phyloP scores from a whole-genome alignment of 1,140 invertebrate genomes.

The Alviniconcha marisindica region DNA sequence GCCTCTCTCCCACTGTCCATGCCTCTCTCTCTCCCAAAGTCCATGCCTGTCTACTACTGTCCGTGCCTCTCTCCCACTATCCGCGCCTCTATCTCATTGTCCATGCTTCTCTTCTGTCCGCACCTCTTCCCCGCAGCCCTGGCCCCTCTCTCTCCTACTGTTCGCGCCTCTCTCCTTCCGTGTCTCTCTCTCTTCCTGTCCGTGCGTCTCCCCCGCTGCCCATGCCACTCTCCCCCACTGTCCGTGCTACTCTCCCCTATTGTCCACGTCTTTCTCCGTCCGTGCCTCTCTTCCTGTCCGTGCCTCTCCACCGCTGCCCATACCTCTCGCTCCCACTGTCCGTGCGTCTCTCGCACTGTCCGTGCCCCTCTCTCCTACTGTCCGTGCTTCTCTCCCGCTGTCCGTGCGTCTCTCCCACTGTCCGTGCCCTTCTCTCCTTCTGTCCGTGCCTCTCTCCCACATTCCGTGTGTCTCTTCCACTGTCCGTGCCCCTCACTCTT shows the following conservation, averaged over 20 bases:
- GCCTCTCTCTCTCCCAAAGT: background rate
- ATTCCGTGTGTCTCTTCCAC: background rate
- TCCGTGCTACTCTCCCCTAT: no score
- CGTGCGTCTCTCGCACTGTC: background rate
- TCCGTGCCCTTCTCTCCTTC: background rate
- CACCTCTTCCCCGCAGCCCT: background rate
- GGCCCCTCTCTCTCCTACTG: background rate
- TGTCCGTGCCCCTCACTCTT: background rate
- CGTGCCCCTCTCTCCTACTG: background rate
- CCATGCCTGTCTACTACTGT: background rate
- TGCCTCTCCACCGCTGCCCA: background rate
- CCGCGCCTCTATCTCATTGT: background rate
- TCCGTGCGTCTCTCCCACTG: background rate
- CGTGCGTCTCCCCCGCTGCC: background rate
- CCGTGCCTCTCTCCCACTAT: background rate
- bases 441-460: background rate
- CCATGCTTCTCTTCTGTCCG: background rate
- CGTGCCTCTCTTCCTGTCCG: background rate
- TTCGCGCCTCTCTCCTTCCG: background rate
- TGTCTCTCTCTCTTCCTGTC: background rate
- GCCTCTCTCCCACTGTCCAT: background rate
- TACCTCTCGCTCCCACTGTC: conserved; percentile 3
- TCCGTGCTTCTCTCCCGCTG: conserved; percentile 6
- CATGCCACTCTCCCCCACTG: background rate
- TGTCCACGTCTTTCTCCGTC: no score